phyloP scores from a whole-genome alignment of 2,113 vertebrate genomes.

The Syngnathoides biaculeatus region DNA sequence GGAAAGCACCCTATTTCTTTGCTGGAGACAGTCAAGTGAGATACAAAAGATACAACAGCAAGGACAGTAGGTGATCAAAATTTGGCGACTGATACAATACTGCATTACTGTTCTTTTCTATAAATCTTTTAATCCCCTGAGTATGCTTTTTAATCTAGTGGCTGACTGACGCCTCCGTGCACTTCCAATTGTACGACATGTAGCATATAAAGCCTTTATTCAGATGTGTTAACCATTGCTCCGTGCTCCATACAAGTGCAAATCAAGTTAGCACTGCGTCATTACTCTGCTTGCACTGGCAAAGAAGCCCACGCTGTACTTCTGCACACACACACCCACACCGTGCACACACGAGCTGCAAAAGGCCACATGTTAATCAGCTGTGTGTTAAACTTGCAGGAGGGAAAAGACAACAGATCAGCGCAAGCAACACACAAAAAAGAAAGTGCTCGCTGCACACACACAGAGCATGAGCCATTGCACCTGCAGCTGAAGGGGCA shows the following conservation, averaged over 20 bases:
- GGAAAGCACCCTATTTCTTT: background rate
- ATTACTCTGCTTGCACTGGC: slow-evolving; percentile 45
- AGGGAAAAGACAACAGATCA: slow-evolving; percentile 71
- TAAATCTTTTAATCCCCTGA: slow-evolving; percentile 61
- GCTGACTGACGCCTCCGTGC: slow-evolving; percentile 56
- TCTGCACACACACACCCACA: slow-evolving; percentile 32
- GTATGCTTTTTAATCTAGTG: slow-evolving; percentile 61
- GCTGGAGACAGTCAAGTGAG: background rate
- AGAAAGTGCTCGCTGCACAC: slow-evolving; percentile 60
- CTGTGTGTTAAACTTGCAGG: slow-evolving; percentile 69
- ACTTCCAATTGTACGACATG: slow-evolving; percentile 54
- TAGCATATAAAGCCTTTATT: slow-evolving; percentile 64
- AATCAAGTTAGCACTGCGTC: slow-evolving; percentile 72
- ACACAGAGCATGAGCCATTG: slow-evolving; percentile 59
- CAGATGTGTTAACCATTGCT: slow-evolving; percentile 67
- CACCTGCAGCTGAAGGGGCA: slow-evolving; percentile 77
- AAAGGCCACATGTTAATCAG: slow-evolving; percentile 77
- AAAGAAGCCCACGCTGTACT: slow-evolving; percentile 32
- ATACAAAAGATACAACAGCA: slow-evolving; percentile 11
- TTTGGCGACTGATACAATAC: slow-evolving; percentile 30
- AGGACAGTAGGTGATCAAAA: slow-evolving; percentile 47
- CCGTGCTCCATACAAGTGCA: slow-evolving; percentile 72
- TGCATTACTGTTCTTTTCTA: slow-evolving; percentile 39
- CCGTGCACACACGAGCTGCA: slow-evolving; percentile 44
- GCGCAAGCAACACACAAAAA: slow-evolving; percentile 80